phyloP scores from a whole-genome alignment of 2,113 vertebrate genomes.

The Thalassoma bifasciatum region DNA sequence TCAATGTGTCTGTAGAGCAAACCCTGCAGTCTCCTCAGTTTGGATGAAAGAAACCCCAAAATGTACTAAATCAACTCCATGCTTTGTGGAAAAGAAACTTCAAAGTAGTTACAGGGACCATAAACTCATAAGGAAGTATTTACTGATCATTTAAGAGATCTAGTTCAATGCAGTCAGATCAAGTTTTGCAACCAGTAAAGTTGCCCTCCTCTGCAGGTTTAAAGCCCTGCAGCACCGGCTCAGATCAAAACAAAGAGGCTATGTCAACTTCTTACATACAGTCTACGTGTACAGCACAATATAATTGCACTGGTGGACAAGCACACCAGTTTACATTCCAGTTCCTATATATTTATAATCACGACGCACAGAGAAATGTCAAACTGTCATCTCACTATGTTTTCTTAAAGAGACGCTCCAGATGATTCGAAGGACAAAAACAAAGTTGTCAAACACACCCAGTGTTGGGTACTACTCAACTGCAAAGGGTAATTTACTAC shows the following conservation, averaged over 20 bases:
- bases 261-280: neutral
- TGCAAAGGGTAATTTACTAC: no score
- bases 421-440: conserved; percentile 28
- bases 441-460: no score
- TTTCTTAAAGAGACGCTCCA: conserved; percentile 42
- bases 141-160: neutral
- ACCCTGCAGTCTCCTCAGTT: neutral
- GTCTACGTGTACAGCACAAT: conserved; percentile 54
- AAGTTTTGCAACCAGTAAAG: neutral
- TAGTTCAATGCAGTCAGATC: no score
- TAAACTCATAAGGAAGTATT: neutral
- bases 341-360: neutral
- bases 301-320: conserved; percentile 40
- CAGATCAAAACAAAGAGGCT: neutral
- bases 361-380: conserved; percentile 29
- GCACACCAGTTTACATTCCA: conserved; percentile 42
- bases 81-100: neutral
- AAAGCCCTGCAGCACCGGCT: neutral
- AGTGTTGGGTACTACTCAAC: no score
- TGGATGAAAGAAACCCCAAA: no score
- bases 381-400: conserved; percentile 40
- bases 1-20: neutral
- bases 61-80: neutral
- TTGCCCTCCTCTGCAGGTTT: neutral
- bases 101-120: neutral